Percentiles rank a stretch among this genome's conserved stretches.
phyloP scores from a whole-genome alignment of 1,140 invertebrate species.

The Drosophila pachea region DNA sequence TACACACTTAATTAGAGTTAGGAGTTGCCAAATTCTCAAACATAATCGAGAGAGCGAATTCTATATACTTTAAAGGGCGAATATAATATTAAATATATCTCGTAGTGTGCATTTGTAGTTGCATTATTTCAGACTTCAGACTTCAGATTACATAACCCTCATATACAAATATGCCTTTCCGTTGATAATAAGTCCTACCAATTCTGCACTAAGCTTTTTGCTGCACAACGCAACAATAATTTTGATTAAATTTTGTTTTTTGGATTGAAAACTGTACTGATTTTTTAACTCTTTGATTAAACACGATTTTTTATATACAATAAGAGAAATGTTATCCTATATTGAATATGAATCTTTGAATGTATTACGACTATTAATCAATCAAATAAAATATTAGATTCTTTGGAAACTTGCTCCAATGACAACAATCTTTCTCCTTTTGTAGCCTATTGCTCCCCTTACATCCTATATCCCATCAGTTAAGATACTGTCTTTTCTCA shows the following conservation, averaged over 20 bases:
- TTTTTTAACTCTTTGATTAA: constrained; percentile 50
- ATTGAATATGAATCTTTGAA: constrained; percentile 59
- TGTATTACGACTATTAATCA: constrained; percentile 48
- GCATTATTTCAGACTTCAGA: constrained; percentile 7
- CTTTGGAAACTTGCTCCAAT: constrained; percentile 36
- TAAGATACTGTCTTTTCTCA: too few relatives aligned
- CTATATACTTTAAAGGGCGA: constrained; percentile 8
- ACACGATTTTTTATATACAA: constrained; percentile 33
- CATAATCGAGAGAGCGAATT: not conserved
- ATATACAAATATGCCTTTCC: not conserved
- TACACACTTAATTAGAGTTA: constrained; percentile 15
- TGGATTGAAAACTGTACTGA: constrained; percentile 59
- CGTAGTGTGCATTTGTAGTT: constrained; percentile 22
- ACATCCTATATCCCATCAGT: too few relatives aligned
- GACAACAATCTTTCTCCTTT: too few relatives aligned
- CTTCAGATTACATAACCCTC: constrained; percentile 1
- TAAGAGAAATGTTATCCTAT: constrained; percentile 58
- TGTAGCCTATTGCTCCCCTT: not conserved
- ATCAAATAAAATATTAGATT: constrained; percentile 61
- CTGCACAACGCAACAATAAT: constrained; percentile 49
- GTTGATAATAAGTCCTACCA: not conserved
- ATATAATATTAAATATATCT: constrained; percentile 31
- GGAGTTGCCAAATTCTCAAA: constrained; percentile 17
- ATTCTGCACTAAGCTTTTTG: constrained; percentile 6
- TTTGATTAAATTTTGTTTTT: constrained; percentile 40